Percentiles rank a stretch among this genome's conserved stretches.
These are phyloP conservation scores for Steinernema hermaphroditum DNA, from an alignment of 2,888 invertebrate species.

Conservation along the genomic window DNA sequence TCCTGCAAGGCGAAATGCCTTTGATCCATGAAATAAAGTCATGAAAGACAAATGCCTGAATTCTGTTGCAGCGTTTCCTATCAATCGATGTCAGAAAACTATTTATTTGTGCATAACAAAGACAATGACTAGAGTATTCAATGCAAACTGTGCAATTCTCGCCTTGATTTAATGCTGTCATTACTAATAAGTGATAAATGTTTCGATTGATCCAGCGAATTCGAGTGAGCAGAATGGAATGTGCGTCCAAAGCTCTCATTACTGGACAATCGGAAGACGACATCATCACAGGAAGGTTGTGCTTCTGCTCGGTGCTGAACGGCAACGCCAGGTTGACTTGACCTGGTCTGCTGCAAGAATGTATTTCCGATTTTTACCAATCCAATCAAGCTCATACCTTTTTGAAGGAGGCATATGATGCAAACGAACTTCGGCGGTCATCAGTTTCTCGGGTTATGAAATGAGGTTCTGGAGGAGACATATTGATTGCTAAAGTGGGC, in stretches of 20 bases:
- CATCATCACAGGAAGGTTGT: background rate
- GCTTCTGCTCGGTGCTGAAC: background rate
- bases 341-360: no score
- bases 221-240: background rate
- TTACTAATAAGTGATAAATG: constrained; percentile 1
- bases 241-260: background rate
- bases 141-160: background rate
- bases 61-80: no score
- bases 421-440: constrained; percentile 19
- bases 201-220: background rate
- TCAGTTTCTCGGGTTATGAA: background rate
- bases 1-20: no score
- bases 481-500: no score
- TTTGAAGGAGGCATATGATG: constrained; percentile 16
- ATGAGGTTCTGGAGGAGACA: background rate
- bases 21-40: no score
- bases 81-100: no score
- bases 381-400: background rate
- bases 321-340: background rate
- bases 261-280: background rate
- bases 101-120: no score
- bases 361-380: no score
- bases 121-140: constrained; percentile 7
- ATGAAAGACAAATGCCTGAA: no score
- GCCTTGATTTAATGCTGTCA: background rate